phyloP scores from a whole-genome alignment of 2,888 invertebrate genomes.

The Amphiduros pacificus region DNA sequence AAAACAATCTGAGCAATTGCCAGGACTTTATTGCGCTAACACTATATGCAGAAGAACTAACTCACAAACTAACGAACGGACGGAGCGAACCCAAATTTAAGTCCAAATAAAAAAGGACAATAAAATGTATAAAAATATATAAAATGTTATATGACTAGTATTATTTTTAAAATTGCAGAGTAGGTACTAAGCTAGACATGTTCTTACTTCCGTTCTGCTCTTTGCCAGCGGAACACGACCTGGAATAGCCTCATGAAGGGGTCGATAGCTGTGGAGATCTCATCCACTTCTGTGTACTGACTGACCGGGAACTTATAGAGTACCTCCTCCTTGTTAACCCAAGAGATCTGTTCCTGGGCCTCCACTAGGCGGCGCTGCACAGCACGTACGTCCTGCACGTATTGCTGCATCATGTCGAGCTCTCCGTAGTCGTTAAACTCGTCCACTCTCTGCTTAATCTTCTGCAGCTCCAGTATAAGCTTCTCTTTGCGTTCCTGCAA shows the following conservation, averaged over 20 bases:
- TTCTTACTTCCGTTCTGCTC: conserved; percentile 71
- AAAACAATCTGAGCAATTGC: too few species aligned
- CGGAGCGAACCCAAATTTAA: too few species aligned
- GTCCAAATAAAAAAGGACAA: too few species aligned
- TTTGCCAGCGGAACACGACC: conserved; percentile 73
- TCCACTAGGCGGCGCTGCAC: conserved; percentile 75
- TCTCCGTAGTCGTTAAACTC: conserved; percentile 84
- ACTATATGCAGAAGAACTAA: too few species aligned
- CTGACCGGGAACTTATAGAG: conserved; percentile 81
- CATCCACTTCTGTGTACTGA: conserved; percentile 76
- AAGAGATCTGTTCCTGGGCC: conserved; percentile 75
- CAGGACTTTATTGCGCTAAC: too few species aligned
- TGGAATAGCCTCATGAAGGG: conserved; percentile 64
- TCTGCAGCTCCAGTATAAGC: conserved; percentile 72
- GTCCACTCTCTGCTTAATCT: conserved; percentile 74
- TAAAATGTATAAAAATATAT: too few species aligned
- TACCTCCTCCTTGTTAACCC: conserved; percentile 88
- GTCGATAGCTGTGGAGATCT: conserved; percentile 69
- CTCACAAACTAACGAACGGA: too few species aligned
- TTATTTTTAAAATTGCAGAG: too few species aligned
- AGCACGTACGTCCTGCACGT: conserved; percentile 73
- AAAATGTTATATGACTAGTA: too few species aligned
- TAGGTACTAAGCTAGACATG: too few species aligned
- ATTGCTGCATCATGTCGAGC: conserved; percentile 74
- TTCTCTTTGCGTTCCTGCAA: conserved; percentile 71